Percentiles rank a stretch among this genome's conserved stretches.
These are phyloP conservation scores for Channa argus DNA, from an alignment of 2,113 vertebrate species.

Conservation along the genomic window DNA sequence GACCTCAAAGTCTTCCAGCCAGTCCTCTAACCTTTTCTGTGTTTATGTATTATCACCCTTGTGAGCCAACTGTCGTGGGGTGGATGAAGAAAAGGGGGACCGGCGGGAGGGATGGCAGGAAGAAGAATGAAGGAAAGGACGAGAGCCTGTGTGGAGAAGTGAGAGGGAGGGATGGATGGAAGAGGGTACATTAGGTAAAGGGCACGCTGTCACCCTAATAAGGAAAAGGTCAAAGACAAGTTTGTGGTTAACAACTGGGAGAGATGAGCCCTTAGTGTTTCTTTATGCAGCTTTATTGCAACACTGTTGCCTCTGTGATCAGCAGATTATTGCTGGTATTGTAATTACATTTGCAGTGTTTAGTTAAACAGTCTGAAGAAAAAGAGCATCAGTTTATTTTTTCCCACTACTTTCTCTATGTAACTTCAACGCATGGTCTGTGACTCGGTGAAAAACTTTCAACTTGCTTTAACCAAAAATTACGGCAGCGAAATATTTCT, in stretches of 20 bases:
- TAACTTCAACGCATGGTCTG: background rate
- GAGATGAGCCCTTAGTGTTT: background rate
- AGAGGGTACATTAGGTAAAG: slow-evolving; percentile 45
- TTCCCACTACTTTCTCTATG: background rate
- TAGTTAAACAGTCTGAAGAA: background rate
- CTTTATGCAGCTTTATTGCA: background rate
- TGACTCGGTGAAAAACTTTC: slow-evolving; percentile 34
- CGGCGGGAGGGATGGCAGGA: background rate
- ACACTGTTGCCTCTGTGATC: background rate
- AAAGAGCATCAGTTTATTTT: slow-evolving; percentile 1
- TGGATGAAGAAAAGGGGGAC: background rate
- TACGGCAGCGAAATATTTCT: slow-evolving; percentile 51
- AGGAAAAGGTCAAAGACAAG: slow-evolving; percentile 65
- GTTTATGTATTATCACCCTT: background rate
- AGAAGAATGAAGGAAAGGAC: slow-evolving; percentile 12
- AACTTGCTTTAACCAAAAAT: slow-evolving; percentile 30
- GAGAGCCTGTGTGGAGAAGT: background rate
- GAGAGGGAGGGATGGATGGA: background rate
- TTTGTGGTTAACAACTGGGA: background rate
- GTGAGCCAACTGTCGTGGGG: background rate
- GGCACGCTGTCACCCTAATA: slow-evolving; percentile 63
- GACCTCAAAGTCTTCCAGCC: background rate
- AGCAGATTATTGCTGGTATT: background rate
- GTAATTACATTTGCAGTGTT: too few species aligned
- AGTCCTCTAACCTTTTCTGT: background rate